Base-by-base conservation (phyloP, 2,888 invertebrate species). In the Tridacna gigas region DNA sequence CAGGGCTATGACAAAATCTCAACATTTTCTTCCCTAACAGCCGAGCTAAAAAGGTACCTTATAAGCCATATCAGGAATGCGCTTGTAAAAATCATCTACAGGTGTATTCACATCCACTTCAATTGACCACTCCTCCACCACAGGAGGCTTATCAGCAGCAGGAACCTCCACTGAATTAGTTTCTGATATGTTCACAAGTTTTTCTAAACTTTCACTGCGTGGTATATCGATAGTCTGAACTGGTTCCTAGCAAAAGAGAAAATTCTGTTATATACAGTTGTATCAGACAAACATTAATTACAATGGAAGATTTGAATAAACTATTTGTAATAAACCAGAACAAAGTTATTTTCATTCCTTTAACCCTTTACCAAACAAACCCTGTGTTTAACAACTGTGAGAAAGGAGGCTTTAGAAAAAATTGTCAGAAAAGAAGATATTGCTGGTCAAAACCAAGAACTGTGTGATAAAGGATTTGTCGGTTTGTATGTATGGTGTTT, bases 11-110 rank as follows among this genome's bases (percentile, higher is more conserved):
- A 26, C n/a, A n/a, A 65, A 51, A 51, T 11, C 51, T 51, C 51
- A 13, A n/a, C 51, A 51, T 51, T 13, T 56, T 56, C 56, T 5
- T 56, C 7, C 7, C 5, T 3, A 56, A 56, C 20, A 56, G 56
- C 20, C 11, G 56, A 3, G 11, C 56, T 56, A 56, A 9, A 56
- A 5, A 56, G 20, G 20, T 83, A 95, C 95, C 90, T 96, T 96
- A 92, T 97, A 97, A 0, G 99, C 99, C 95, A 97, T 97, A 84
- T 97, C 96, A 7, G 97, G 97, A 81, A 98, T 96, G 91, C 96
- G 96, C 89, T 97, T 96, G 74, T 97, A 96, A 92, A 98, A 98
- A 94, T 98, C 97, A 0, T 96, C 96, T 0, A 98, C 97, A 0
- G 98, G 97, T 77, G 96, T 96, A 0, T 97, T 96, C 0, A 97